These are phyloP conservation scores for Polydrusus pterygomalis DNA, from an alignment of 2,888 invertebrate species.

Conservation along the genomic window DNA sequence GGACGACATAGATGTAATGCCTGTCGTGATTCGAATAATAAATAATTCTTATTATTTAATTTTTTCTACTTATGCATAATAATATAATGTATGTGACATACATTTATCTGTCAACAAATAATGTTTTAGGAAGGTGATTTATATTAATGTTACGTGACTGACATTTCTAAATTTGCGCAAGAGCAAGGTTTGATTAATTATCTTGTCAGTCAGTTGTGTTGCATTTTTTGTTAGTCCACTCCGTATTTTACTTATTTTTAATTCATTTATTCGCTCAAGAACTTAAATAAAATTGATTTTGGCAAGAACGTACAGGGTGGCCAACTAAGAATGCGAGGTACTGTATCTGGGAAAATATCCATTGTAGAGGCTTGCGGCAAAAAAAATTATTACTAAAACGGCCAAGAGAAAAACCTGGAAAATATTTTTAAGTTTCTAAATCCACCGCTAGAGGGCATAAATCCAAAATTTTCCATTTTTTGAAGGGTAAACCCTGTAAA, in stretches of 20 bases:
- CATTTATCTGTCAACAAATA: constrained; percentile 15
- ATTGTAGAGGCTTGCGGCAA: too few relatives aligned
- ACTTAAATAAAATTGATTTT: too few relatives aligned
- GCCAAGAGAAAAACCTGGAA: too few relatives aligned
- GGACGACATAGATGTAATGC: constrained; percentile 37
- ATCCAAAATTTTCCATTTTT: too few relatives aligned
- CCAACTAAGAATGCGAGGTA: too few relatives aligned
- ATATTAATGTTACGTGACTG: background rate
- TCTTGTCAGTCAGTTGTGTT: background rate
- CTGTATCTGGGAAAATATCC: too few relatives aligned
- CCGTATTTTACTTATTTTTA: background rate
- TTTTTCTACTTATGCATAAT: constrained; percentile 23
- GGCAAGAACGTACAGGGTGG: too few relatives aligned
- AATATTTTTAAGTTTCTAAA: too few relatives aligned
- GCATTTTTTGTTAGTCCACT: background rate
- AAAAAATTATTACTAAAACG: too few relatives aligned
- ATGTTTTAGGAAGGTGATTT: constrained; percentile 11
- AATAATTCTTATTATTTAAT: constrained; percentile 28
- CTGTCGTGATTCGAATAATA: constrained; percentile 34
- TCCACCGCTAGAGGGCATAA: too few relatives aligned
- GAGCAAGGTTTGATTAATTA: background rate
- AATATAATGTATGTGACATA: constrained; percentile 30
- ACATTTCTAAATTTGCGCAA: constrained; percentile 9
- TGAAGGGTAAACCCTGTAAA: too few relatives aligned
- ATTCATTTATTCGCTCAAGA: background rate